Percentiles rank a stretch among this genome's conserved stretches.
Evolutionary conservation across 2,113 vertebrate species (phyloP).

Genomic region (Notothenia rossii): DNA sequence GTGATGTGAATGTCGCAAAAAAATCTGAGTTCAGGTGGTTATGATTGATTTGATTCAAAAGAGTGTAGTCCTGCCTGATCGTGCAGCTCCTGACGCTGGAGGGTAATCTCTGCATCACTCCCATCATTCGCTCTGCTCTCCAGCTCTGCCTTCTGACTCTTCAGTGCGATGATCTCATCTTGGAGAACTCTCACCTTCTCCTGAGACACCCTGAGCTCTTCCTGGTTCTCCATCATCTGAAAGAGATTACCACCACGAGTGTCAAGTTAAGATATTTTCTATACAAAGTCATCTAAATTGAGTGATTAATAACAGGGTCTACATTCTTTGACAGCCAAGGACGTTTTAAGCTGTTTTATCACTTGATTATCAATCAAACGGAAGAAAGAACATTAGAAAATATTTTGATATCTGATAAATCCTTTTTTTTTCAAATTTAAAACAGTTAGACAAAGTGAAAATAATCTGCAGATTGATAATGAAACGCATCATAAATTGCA

Average conservation of each 20-base stretch:
- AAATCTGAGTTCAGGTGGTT: too few relatives aligned
- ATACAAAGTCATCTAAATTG: not conserved
- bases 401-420: too few relatives aligned
- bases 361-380: too few relatives aligned
- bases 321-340: too few relatives aligned
- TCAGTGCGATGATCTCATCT: not conserved
- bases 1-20: too few relatives aligned
- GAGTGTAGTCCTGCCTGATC: constrained; percentile 9
- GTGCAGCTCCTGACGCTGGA: constrained; percentile 11
- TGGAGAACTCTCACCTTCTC: constrained; percentile 34
- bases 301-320: too few relatives aligned
- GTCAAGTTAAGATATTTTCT: not conserved
- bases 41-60: not conserved
- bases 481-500: too few relatives aligned
- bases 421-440: too few relatives aligned
- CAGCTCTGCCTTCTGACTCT: constrained; percentile 8
- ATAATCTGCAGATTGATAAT: too few relatives aligned
- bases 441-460: too few relatives aligned
- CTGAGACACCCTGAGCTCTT: constrained; percentile 47
- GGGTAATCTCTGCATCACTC: fast-evolving
- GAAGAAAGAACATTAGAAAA: too few relatives aligned
- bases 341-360: too few relatives aligned
- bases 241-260: not conserved
- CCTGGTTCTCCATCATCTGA: constrained; percentile 12
- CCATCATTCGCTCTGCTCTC: not conserved